These are phyloP conservation scores for Parnassius orleans DNA, from an alignment of 2,888 invertebrate species.

Conservation along the genomic window DNA sequence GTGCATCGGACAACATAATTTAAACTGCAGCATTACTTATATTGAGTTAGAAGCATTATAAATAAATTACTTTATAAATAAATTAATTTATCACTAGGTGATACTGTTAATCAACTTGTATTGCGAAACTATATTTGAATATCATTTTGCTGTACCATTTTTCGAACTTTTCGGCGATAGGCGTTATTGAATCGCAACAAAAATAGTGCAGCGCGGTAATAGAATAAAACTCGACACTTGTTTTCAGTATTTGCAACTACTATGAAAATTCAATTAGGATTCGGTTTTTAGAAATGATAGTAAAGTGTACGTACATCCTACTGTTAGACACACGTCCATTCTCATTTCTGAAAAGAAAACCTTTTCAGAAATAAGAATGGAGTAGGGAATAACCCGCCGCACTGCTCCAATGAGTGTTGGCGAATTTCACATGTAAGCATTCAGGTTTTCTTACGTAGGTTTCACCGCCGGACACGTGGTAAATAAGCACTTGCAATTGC, in stretches of 20 bases:
- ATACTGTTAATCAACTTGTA: slow-evolving; percentile 10
- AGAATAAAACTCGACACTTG: slow-evolving; percentile 2
- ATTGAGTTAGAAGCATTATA: slow-evolving; percentile 51
- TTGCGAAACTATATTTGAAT: slow-evolving; percentile 9
- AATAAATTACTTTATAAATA: slow-evolving; percentile 30
- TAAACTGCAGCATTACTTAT: slow-evolving; percentile 37
- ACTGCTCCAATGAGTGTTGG: too few relatives aligned
- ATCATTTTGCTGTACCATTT: slow-evolving; percentile 10
- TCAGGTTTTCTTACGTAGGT: too few relatives aligned
- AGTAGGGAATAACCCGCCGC: too few relatives aligned
- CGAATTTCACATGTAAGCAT: too few relatives aligned
- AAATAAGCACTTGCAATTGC: too few relatives aligned
- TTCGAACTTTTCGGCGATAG: slow-evolving; percentile 11
- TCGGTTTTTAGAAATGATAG: too few relatives aligned
- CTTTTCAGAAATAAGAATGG: too few relatives aligned
- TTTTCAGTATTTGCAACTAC: slow-evolving; percentile 2
- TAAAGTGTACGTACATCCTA: too few relatives aligned
- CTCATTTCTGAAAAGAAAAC: too few relatives aligned
- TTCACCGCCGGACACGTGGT: too few relatives aligned
- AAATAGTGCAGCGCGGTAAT: background rate
- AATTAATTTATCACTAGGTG: slow-evolving; percentile 23
- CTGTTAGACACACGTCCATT: too few relatives aligned
- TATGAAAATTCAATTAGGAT: too few relatives aligned
- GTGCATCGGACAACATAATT: slow-evolving; percentile 47
- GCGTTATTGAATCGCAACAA: slow-evolving; percentile 19